A percentile compares a stretch with the other conserved stretches of the same genome.
Conservation (phyloP, 2,888 invertebrate species). For the Villa cingulata region DNA sequence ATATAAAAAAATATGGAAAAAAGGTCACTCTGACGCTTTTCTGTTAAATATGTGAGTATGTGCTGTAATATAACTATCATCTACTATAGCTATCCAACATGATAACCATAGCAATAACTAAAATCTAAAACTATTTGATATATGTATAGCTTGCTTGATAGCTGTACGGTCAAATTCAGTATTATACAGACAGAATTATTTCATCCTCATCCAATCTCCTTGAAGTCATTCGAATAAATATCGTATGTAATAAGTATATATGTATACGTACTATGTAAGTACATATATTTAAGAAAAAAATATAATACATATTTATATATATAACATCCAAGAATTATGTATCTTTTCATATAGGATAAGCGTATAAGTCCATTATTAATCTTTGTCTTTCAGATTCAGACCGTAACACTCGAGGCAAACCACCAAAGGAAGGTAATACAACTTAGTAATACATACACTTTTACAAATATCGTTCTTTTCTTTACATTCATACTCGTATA, state of each 20-base stretch:
- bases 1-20: not conserved
- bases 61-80: too few species aligned
- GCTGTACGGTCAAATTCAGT: not conserved
- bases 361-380: constrained; percentile 12
- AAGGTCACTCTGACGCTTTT: constrained; percentile 10
- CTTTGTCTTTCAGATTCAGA: constrained; percentile 11
- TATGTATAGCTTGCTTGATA: too few species aligned
- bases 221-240: not conserved
- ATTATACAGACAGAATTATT: not conserved
- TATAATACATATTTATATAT: too few species aligned
- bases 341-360: not conserved
- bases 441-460: too few species aligned
- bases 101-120: constrained; percentile 9
- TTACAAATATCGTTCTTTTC: too few species aligned
- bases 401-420: not conserved
- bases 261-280: constrained; percentile 1
- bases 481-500: too few species aligned
- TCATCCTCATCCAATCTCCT: not conserved
- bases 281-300: not conserved
- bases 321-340: too few species aligned
- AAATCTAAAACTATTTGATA: constrained; percentile 7
- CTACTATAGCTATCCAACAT: too few species aligned
- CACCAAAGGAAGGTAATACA: too few species aligned
- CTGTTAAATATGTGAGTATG: too few species aligned
- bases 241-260: too few species aligned